Conservation (phyloP, 2,113 vertebrate species). For the Sturnira hondurensis region DNA sequence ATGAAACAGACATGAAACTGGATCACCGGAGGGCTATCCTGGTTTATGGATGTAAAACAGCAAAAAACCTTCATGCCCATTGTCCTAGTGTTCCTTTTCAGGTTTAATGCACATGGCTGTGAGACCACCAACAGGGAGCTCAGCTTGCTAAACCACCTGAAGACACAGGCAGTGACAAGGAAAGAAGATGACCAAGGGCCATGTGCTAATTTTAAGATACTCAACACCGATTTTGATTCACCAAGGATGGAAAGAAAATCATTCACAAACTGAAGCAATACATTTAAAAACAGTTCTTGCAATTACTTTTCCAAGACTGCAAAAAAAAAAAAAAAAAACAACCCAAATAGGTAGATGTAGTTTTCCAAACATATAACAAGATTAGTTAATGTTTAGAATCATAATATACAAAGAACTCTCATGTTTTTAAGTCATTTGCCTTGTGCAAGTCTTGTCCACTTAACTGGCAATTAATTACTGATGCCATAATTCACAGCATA, state of each 20-base stretch:
- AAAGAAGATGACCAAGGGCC: background rate
- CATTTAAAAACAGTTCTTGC: background rate
- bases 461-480: background rate
- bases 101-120: constrained; percentile 4
- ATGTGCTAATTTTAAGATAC: constrained; percentile 15
- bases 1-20: constrained; percentile 53
- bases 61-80: background rate
- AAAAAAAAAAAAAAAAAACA: no score
- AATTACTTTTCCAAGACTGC: background rate
- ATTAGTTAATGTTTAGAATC: background rate
- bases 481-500: background rate
- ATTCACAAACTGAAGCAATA: background rate
- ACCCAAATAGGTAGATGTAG: background rate
- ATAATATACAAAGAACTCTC: background rate
- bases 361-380: constrained; percentile 20
- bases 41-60: constrained; percentile 52
- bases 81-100: constrained; percentile 3
- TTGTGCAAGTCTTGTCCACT: background rate
- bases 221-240: background rate
- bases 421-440: background rate
- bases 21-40: constrained; percentile 40
- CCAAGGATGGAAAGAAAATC: constrained; percentile 20
- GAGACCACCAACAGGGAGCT: background rate
- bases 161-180: background rate
- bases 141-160: background rate